Conservation (phyloP, 1,140 invertebrate genomes). For the Hestina assimilis region DNA sequence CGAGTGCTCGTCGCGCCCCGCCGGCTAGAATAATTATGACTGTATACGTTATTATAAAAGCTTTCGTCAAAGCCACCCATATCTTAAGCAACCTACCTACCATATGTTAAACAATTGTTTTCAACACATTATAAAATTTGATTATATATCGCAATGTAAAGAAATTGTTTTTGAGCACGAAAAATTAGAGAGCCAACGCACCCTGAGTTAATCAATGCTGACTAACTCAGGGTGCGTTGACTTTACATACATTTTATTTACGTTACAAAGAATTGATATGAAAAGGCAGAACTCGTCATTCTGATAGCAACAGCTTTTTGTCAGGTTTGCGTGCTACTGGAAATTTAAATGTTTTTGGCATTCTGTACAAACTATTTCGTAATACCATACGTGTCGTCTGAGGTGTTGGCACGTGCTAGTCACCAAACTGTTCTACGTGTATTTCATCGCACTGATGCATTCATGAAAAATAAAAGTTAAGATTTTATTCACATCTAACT, state of each 20-base stretch:
- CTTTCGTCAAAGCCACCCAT: too few relatives aligned
- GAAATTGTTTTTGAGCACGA: too few relatives aligned
- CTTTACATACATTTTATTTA: background rate
- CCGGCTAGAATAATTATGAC: background rate
- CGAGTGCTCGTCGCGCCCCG: background rate
- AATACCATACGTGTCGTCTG: background rate
- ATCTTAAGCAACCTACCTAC: too few relatives aligned
- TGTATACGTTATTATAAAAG: too few relatives aligned
- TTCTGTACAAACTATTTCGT: background rate
- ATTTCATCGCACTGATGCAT: background rate
- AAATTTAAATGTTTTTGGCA: background rate
- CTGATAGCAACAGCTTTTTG: background rate
- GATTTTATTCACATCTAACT: too few relatives aligned
- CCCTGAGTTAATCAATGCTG: too few relatives aligned
- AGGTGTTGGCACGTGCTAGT: constrained; percentile 1
- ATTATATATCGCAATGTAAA: too few relatives aligned
- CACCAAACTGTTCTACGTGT: background rate
- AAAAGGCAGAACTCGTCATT: background rate
- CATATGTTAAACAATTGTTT: too few relatives aligned
- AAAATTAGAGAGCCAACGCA: too few relatives aligned
- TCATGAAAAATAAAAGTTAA: too few relatives aligned
- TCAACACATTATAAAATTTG: too few relatives aligned
- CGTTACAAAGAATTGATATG: background rate
- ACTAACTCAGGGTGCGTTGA: background rate
- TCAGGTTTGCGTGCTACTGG: background rate